These are phyloP conservation scores for Tetramorium bicarinatum DNA, from an alignment of 2,888 invertebrate species.

Conservation along the genomic window DNA sequence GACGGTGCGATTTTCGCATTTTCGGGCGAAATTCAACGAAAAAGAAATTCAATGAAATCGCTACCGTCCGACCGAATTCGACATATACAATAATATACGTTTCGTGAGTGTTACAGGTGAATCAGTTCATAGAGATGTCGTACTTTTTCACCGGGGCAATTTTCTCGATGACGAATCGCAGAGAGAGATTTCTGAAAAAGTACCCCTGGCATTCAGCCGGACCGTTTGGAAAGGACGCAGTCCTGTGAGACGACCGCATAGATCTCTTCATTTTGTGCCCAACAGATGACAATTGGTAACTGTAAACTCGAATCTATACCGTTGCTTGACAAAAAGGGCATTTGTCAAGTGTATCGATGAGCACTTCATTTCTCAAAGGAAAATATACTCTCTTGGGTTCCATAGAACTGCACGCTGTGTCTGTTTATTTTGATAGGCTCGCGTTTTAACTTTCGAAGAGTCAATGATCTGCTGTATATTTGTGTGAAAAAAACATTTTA, in stretches of 20 bases:
- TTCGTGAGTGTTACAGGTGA: constrained; percentile 68
- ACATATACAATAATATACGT: constrained; percentile 59
- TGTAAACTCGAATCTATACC: constrained; percentile 60
- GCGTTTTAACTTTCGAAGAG: not conserved
- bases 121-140: constrained; percentile 64
- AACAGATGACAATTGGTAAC: constrained; percentile 58
- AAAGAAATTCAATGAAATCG: constrained; percentile 69
- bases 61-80: constrained; percentile 63
- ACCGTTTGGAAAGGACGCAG: constrained; percentile 28
- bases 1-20: constrained; percentile 64
- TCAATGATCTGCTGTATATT: not conserved
- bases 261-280: constrained; percentile 49
- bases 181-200: constrained; percentile 55
- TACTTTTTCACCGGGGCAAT: constrained; percentile 73
- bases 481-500: not conserved
- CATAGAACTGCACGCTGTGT: constrained; percentile 40
- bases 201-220: constrained; percentile 59
- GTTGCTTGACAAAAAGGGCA: constrained; percentile 69
- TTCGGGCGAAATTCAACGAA: constrained; percentile 41
- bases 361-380: constrained; percentile 71
- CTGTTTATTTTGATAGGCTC: constrained; percentile 43
- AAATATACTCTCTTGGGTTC: constrained; percentile 3
- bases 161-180: constrained; percentile 72
- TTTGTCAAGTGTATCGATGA: constrained; percentile 78
- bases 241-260: constrained; percentile 47